Percentiles rank a stretch among this genome's conserved stretches.
These are phyloP conservation scores for Nymphalis urticae DNA, from an alignment of 2,888 invertebrate genomes.

Conservation along the genomic window DNA sequence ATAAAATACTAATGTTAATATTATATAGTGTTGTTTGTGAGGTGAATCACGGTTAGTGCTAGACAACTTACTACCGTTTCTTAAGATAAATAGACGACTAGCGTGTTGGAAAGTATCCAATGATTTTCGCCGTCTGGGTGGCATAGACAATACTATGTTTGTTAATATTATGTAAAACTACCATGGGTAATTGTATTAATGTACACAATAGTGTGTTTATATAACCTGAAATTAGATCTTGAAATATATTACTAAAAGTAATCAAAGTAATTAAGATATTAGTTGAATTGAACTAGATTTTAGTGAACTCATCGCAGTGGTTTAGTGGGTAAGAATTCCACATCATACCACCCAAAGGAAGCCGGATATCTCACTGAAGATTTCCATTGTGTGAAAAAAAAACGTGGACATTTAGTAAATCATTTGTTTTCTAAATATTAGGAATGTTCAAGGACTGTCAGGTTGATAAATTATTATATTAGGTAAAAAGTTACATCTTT, in stretches of 20 bases:
- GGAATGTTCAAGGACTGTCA: no score
- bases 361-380: no score
- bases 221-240: no score
- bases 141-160: conserved; percentile 9
- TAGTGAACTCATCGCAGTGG: no score
- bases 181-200: neutral
- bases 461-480: neutral
- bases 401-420: no score
- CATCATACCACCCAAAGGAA: no score
- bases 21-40: conserved; percentile 12
- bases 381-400: no score
- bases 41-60: conserved; percentile 24
- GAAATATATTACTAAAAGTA: no score
- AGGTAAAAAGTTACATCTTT: neutral
- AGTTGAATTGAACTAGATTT: no score
- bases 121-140: conserved; percentile 28
- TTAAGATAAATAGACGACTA: conserved; percentile 28
- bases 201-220: neutral
- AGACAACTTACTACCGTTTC: conserved; percentile 19
- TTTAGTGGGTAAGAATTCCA: no score
- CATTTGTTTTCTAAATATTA: no score
- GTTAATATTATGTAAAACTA: conserved; percentile 1
- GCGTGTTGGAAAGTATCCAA: conserved; percentile 35
- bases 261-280: no score
- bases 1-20: neutral